Percentiles rank a stretch among this genome's conserved stretches.
phyloP scores from a whole-genome alignment of 1,140 invertebrate genomes.

The Drosophila paulistorum region DNA sequence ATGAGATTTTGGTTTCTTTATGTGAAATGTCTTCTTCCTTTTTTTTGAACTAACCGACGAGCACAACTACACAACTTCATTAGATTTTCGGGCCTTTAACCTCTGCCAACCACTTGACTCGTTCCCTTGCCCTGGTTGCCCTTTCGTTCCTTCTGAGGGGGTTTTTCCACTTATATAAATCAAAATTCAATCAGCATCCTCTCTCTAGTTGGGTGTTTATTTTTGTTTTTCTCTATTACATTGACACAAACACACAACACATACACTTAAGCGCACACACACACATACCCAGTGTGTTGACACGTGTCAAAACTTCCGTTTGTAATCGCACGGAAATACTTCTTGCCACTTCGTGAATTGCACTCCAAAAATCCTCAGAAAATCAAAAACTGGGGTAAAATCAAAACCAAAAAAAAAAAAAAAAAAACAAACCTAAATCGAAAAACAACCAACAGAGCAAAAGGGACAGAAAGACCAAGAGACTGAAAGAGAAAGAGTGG shows the following conservation, averaged over 20 bases:
- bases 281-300: constrained; percentile 57
- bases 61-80: constrained; percentile 63
- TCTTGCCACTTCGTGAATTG: constrained; percentile 66
- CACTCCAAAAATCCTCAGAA: constrained; percentile 52
- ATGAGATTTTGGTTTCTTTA: constrained; percentile 34
- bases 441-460: neutral
- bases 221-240: constrained; percentile 70
- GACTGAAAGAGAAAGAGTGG: constrained; percentile 11
- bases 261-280: constrained; percentile 36
- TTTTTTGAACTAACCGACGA: constrained; percentile 69
- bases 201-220: constrained; percentile 27
- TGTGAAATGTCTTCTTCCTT: constrained; percentile 25
- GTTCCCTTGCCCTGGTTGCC: neutral
- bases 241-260: constrained; percentile 55
- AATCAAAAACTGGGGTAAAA: constrained; percentile 71
- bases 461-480: neutral
- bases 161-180: constrained; percentile 59
- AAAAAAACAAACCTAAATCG: constrained; percentile 24
- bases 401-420: constrained; percentile 46
- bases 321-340: constrained; percentile 79
- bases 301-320: constrained; percentile 83
- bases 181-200: constrained; percentile 80
- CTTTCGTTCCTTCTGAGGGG: neutral
- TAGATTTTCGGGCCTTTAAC: constrained; percentile 64
- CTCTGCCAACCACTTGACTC: constrained; percentile 58